Conservation (phyloP, 2,888 invertebrate species). For the Nymphalis urticae region DNA sequence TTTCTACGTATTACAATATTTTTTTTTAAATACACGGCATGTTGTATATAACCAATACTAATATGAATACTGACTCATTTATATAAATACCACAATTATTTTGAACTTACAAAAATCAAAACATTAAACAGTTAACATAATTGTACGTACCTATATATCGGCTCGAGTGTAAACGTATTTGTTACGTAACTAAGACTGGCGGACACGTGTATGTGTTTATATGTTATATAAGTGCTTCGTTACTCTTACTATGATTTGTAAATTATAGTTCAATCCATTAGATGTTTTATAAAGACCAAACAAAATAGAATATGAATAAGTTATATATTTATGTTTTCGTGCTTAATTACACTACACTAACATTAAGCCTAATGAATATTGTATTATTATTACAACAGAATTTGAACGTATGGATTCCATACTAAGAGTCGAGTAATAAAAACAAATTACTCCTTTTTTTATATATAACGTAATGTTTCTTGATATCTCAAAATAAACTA, state of each 20-base stretch:
- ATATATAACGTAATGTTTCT: no score
- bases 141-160: not conserved
- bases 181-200: slow-evolving; percentile 13
- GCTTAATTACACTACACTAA: not conserved
- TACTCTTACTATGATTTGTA: slow-evolving; percentile 9
- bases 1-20: no score
- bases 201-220: slow-evolving; percentile 27
- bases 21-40: no score
- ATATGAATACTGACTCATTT: not conserved
- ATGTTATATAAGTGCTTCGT: slow-evolving; percentile 19
- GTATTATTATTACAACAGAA: no score
- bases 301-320: not conserved
- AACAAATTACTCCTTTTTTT: no score
- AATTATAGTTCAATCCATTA: not conserved
- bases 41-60: no score
- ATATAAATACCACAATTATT: not conserved
- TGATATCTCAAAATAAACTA: no score
- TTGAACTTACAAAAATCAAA: not conserved
- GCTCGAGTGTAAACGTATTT: slow-evolving; percentile 5
- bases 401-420: no score
- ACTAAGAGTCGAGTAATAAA: no score
- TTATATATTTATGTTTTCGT: not conserved
- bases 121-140: not conserved
- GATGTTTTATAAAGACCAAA: not conserved
- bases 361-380: no score